These are phyloP conservation scores for Acanthaster planci DNA, from an alignment of 35 echinoderm and acorn worm genomes.

Conservation along the genomic window DNA sequence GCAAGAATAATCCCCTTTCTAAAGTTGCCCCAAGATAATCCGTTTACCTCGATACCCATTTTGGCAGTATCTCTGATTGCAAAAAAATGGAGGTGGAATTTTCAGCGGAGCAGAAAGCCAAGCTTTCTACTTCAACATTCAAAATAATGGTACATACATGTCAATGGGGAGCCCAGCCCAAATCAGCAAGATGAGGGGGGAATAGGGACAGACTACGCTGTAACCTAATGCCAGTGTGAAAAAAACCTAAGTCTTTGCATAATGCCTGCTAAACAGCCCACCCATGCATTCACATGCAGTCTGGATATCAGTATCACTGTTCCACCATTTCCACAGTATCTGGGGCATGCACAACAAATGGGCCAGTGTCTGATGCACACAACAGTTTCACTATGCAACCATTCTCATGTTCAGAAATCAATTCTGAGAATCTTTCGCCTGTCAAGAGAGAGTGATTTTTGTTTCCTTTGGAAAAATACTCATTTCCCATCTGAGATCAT, in stretches of 20 bases:
- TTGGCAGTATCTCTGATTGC: no score
- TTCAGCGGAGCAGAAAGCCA: not conserved
- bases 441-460: no score
- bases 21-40: no score
- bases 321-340: not conserved
- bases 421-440: no score
- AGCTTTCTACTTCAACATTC: not conserved
- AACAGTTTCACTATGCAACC: no score
- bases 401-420: no score
- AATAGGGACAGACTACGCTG: not conserved
- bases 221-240: constrained; percentile 22
- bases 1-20: no score
- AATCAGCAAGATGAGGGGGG: not conserved
- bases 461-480: no score
- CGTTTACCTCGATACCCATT: no score
- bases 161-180: not conserved
- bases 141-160: constrained; percentile 6
- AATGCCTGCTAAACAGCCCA: not conserved
- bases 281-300: constrained; percentile 18
- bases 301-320: not conserved
- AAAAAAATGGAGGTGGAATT: not conserved
- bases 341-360: not conserved
- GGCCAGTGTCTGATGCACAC: not conserved
- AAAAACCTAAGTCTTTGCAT: not conserved
- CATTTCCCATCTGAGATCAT: no score